A percentile compares a stretch with the other conserved stretches of the same genome.
These are phyloP conservation scores for Pecten maximus DNA, from an alignment of 2,888 invertebrate genomes.

Conservation along the genomic window DNA sequence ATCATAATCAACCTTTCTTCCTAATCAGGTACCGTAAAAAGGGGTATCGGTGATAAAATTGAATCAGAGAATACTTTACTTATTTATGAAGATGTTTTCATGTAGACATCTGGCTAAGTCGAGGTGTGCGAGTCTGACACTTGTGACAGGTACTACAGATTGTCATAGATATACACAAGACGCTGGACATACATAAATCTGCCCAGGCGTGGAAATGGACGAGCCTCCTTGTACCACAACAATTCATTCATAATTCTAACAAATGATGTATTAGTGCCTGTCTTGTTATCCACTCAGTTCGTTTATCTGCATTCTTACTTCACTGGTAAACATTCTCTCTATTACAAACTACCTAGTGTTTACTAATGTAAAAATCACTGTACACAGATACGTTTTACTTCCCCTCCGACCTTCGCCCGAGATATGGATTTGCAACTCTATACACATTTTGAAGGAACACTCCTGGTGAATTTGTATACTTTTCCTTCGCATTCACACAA, in stretches of 20 bases:
- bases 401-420: no score
- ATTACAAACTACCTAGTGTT: no score
- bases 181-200: constrained; percentile 2
- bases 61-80: no score
- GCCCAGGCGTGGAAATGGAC: neutral
- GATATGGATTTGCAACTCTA: no score
- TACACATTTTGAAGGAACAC: no score
- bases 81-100: neutral
- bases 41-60: no score
- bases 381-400: no score
- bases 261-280: neutral
- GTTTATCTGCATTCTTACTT: neutral
- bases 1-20: no score
- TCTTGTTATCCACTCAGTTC: neutral
- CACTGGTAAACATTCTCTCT: neutral
- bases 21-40: no score
- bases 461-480: no score
- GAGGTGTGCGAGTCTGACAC: neutral
- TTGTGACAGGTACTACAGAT: neutral
- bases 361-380: no score
- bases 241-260: constrained; percentile 4
- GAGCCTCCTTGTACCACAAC: neutral
- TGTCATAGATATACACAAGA: neutral
- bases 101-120: neutral
- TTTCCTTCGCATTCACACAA: no score